phyloP scores from a whole-genome alignment of 2,797 vertebrate genomes.

The Sebastes taczanowskii region DNA sequence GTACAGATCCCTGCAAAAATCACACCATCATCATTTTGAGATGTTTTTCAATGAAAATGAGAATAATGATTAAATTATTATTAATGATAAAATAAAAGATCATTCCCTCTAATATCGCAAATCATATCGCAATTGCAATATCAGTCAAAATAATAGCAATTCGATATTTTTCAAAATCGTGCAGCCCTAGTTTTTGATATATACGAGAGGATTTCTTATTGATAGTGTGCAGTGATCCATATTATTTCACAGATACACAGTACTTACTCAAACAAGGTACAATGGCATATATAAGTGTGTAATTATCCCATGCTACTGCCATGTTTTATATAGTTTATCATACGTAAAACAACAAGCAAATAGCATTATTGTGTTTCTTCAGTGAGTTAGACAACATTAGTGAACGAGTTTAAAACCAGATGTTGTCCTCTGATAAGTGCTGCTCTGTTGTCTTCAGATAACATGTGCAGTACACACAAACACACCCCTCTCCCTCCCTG shows the following conservation, averaged over 20 bases:
- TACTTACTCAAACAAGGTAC: not conserved
- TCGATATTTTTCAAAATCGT: too few relatives aligned
- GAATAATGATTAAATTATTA: too few relatives aligned
- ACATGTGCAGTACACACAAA: not conserved
- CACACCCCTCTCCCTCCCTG: not conserved
- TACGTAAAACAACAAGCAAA: not conserved
- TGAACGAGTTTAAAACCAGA: not conserved
- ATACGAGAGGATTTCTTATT: not conserved
- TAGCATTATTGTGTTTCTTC: not conserved
- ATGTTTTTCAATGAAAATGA: too few relatives aligned
- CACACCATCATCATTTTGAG: too few relatives aligned
- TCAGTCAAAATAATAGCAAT: too few relatives aligned
- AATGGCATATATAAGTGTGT: not conserved
- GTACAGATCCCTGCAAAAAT: too few relatives aligned
- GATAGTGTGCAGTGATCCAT: not conserved
- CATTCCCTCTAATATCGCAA: too few relatives aligned
- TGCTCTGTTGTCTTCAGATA: not conserved
- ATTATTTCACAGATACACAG: not conserved
- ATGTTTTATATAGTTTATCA: not conserved
- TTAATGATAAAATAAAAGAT: too few relatives aligned
- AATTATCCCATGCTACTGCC: not conserved
- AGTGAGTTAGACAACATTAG: not conserved
- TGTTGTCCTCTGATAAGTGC: not conserved
- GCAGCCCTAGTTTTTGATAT: not conserved
- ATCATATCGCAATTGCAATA: too few relatives aligned